phyloP scores from a whole-genome alignment of 2,113 vertebrate species.

The Corythaeola cristata region DNA sequence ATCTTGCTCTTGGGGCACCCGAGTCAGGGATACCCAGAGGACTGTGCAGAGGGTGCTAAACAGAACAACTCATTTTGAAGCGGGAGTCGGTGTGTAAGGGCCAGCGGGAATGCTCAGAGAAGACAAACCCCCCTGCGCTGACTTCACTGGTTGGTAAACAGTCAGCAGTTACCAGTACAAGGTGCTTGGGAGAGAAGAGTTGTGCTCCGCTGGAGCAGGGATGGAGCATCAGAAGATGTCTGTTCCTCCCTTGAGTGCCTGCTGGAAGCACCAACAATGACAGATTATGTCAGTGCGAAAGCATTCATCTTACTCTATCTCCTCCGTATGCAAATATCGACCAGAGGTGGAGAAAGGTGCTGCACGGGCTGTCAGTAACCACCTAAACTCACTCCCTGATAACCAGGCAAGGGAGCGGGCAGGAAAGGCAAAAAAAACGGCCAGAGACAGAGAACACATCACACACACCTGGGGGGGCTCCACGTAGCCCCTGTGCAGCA shows the following conservation, averaged over 20 bases:
- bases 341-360: background rate
- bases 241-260: background rate
- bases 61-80: background rate
- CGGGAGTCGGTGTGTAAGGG: background rate
- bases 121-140: background rate
- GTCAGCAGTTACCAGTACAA: background rate
- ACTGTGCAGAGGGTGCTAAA: background rate
- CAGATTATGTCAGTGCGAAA: background rate
- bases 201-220: background rate
- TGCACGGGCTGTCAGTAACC: background rate
- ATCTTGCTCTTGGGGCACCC: background rate
- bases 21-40: background rate
- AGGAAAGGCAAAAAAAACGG: background rate
- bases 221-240: background rate
- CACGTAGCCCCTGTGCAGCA: background rate
- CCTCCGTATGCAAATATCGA: background rate
- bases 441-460: background rate
- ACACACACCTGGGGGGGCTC: fast-evolving
- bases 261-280: background rate
- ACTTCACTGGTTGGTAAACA: background rate
- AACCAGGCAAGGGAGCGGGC: background rate
- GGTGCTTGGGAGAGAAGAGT: background rate
- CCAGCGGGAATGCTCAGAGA: background rate
- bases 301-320: background rate
- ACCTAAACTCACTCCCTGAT: background rate